Base-by-base conservation (phyloP, 2,797 vertebrate genomes). In the Hybognathus amarus region DNA sequence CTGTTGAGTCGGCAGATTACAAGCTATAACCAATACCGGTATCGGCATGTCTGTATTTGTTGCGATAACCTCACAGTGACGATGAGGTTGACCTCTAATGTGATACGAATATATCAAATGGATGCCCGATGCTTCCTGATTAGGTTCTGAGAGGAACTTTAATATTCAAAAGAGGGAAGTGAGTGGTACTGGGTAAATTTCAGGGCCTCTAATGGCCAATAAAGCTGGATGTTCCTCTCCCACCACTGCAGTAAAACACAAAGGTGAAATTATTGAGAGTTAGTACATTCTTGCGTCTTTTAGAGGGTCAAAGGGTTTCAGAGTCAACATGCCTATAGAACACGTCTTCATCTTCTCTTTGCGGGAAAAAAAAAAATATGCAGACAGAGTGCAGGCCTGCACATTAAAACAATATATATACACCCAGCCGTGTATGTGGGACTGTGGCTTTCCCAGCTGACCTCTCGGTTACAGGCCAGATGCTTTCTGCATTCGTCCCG, bases 161-260 rank as follows among this genome's bases (percentile, higher is more conserved):
- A 92, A 94, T 92, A 92, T 90, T 92, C 92, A 89, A 93, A n/a
- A 93, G 91, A 93, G 89, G 86, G 91, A 94, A 94, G 94, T 92
- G 92, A 90, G 90, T 90, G 91, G 92, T 93, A 92, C 93, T 91
- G 91, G 91, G 90, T 91, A 92, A 66, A 90, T 86, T 73, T 85
- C 54, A 79, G 85, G 85, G 81, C 88, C 93, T 93, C 92, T 94
- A 93, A 94, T 93, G 91, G 91, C 92, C 93, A 93, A 92, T 94
- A 93, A 94, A 95, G 85, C 90, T 92, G 90, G 91, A 94, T 93
- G 92, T 92, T 90, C 89, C 85, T 93, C 92, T 91, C 90, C 90
- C 88, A 84, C 90, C 90, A 92, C 87, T 80, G 87, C 88, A 91
- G 91, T 93, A 93, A 94, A 94, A 92, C 78, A 30, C 71, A 91